These are phyloP conservation scores for Dioctria linearis DNA, from an alignment of 2,888 invertebrate genomes.

Conservation along the genomic window DNA sequence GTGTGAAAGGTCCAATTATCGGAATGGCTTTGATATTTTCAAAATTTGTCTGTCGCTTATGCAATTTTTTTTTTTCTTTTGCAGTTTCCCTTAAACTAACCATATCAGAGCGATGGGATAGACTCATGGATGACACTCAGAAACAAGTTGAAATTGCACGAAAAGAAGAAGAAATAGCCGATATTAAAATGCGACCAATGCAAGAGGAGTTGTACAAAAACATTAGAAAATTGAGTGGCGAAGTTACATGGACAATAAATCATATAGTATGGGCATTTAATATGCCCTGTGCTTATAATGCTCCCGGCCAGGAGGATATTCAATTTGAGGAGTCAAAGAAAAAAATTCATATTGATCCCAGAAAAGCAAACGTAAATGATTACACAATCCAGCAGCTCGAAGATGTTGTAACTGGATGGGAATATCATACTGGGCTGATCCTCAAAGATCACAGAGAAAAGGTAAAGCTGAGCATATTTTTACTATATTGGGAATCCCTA, in stretches of 20 bases:
- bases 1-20: no score
- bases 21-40: no score
- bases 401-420: constrained; percentile 72
- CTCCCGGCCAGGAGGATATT: constrained; percentile 68
- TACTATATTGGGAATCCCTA: background rate
- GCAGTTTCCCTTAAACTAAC: constrained; percentile 66
- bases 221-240: constrained; percentile 72
- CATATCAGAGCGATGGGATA: constrained; percentile 76
- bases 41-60: background rate
- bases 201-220: constrained; percentile 67
- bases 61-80: no score
- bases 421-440: constrained; percentile 71
- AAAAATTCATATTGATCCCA: constrained; percentile 67
- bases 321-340: constrained; percentile 68
- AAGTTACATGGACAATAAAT: constrained; percentile 71
- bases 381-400: constrained; percentile 73
- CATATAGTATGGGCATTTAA: constrained; percentile 69
- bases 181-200: constrained; percentile 64
- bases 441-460: constrained; percentile 65
- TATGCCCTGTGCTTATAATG: constrained; percentile 68
- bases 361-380: constrained; percentile 63
- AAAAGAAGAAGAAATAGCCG: constrained; percentile 63
- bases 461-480: constrained; percentile 58
- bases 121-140: constrained; percentile 72
- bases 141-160: constrained; percentile 70